Conservation (phyloP, 64 coral and sea anemone species). For the Dendrophyllia cribrosa region DNA sequence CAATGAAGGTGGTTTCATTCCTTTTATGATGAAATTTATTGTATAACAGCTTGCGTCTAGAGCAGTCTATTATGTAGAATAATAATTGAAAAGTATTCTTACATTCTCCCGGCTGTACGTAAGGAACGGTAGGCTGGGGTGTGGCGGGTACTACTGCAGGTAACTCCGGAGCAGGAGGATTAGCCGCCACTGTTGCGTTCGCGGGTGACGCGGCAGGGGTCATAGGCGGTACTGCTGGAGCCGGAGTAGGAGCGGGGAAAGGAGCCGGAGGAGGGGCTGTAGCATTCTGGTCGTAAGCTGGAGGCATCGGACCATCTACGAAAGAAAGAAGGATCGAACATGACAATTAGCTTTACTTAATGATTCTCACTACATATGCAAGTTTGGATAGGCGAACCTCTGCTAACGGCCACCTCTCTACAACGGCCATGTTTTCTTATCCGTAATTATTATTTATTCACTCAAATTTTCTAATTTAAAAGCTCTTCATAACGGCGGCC, state of each 20-base stretch:
- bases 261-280: not conserved
- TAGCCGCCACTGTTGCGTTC: not conserved
- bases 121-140: not conserved
- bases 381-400: no score
- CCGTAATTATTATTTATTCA: no score
- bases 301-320: conserved; percentile 48
- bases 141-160: not conserved
- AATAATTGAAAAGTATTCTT: not conserved
- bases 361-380: no score
- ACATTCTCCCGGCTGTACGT: conserved; percentile 19
- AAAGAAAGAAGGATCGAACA: not conserved
- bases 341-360: not conserved
- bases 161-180: not conserved
- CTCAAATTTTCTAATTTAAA: no score
- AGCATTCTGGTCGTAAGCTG: not conserved
- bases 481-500: no score
- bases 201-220: not conserved
- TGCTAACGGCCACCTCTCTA: no score
- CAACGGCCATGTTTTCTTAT: no score
- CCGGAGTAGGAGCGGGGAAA: not conserved
- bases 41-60: no score
- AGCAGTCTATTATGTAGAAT: no score
- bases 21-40: no score
- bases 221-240: not conserved
- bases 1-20: no score